Conservation (phyloP, 1,140 invertebrate genomes). For the Polypedilum vanderplanki region DNA sequence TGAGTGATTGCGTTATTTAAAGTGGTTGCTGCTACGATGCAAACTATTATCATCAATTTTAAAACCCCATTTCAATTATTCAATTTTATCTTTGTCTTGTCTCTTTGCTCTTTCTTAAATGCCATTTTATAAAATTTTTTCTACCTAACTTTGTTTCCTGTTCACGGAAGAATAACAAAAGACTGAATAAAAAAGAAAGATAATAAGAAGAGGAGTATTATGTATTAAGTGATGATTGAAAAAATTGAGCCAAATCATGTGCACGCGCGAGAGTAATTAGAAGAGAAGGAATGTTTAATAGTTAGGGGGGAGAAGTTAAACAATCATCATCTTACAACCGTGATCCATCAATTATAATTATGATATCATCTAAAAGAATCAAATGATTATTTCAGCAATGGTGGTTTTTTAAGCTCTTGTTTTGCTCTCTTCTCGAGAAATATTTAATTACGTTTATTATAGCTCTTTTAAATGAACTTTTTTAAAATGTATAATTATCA, state of each 20-base stretch:
- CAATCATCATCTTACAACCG: background rate
- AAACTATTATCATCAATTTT: too few relatives aligned
- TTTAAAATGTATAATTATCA: background rate
- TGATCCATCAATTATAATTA: slow-evolving; percentile 15
- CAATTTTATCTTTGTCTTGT: too few relatives aligned
- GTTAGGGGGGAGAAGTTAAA: slow-evolving; percentile 9
- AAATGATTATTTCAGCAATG: too few relatives aligned
- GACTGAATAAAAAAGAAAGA: too few relatives aligned
- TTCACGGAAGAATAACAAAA: too few relatives aligned
- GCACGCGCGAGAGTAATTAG: background rate
- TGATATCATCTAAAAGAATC: background rate
- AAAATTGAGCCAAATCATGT: background rate
- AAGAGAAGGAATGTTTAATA: slow-evolving; percentile 19
- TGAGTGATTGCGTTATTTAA: background rate
- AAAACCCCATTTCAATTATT: too few relatives aligned
- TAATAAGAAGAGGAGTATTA: too few relatives aligned
- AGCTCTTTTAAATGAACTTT: slow-evolving; percentile 4
- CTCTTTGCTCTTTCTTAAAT: too few relatives aligned
- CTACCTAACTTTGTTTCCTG: too few relatives aligned
- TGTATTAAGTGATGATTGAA: slow-evolving; percentile 13
- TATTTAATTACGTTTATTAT: slow-evolving; percentile 9
- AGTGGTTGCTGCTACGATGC: too few relatives aligned
- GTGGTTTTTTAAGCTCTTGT: background rate
- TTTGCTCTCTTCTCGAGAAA: background rate
- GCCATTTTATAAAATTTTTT: too few relatives aligned